phyloP scores from a whole-genome alignment of 1,140 invertebrate species.

The Chrysoperla carnea region DNA sequence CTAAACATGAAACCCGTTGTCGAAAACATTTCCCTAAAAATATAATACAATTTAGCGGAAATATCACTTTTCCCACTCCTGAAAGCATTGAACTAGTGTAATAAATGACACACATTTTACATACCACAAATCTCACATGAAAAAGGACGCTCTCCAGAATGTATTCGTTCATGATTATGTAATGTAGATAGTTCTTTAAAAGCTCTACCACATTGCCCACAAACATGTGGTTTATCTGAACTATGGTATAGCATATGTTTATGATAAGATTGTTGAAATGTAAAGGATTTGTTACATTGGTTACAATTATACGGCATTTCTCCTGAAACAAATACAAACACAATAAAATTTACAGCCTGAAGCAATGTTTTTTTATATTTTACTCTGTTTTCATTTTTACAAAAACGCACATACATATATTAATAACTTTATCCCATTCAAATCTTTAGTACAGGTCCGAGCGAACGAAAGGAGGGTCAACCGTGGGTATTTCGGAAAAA shows the following conservation, averaged over 20 bases:
- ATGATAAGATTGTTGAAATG: constrained; percentile 81
- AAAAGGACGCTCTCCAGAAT: constrained; percentile 76
- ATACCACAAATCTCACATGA: constrained; percentile 78
- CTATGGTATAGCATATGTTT: constrained; percentile 75
- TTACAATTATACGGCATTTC: constrained; percentile 75
- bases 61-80: constrained; percentile 7
- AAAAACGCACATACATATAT: constrained; percentile 1
- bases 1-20: constrained; percentile 69
- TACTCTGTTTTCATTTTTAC: not conserved
- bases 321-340: constrained; percentile 29
- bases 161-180: constrained; percentile 75
- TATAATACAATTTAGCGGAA: too few species aligned
- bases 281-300: constrained; percentile 75
- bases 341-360: not conserved
- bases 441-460: too few species aligned
- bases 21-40: constrained; percentile 66
- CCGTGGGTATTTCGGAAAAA: too few species aligned
- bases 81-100: constrained; percentile 4
- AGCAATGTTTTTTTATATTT: too few species aligned
- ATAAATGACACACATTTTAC: constrained; percentile 1
- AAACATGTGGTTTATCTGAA: constrained; percentile 68
- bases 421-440: too few species aligned
- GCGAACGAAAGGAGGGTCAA: too few species aligned
- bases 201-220: constrained; percentile 57
- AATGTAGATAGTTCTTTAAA: constrained; percentile 81